Conservation (phyloP, 2,888 invertebrate genomes). For the Charanyca ferruginea region DNA sequence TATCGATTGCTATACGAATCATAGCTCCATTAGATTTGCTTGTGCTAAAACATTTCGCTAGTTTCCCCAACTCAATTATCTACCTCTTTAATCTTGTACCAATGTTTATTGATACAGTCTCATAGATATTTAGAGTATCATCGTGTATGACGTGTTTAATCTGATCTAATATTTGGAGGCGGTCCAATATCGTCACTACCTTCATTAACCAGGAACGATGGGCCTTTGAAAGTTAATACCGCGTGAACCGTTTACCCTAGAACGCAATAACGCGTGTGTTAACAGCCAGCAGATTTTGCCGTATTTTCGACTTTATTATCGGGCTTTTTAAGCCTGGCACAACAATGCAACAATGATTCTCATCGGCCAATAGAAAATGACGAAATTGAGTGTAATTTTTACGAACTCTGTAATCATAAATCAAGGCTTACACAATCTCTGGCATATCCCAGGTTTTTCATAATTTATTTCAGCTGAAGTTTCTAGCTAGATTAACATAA, state of each 20-base stretch:
- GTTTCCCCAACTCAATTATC: constrained; percentile 23
- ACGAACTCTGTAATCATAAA: too few relatives aligned
- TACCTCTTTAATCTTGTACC: constrained; percentile 34
- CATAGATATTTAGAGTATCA: constrained; percentile 47
- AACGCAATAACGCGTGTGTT: constrained; percentile 9
- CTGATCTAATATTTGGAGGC: constrained; percentile 64
- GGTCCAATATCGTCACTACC: constrained; percentile 66
- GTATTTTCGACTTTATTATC: constrained; percentile 26
- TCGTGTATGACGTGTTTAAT: constrained; percentile 61
- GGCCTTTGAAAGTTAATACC: constrained; percentile 64
- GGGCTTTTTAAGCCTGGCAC: background rate
- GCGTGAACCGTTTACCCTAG: constrained; percentile 55
- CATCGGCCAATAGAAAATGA: too few relatives aligned
- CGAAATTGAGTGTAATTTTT: too few relatives aligned
- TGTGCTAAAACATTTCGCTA: constrained; percentile 15
- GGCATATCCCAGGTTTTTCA: too few relatives aligned
- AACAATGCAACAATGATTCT: too few relatives aligned
- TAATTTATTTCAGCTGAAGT: too few relatives aligned
- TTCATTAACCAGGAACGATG: constrained; percentile 54
- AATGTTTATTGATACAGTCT: constrained; percentile 42
- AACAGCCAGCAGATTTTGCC: constrained; percentile 8
- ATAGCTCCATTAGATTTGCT: background rate
- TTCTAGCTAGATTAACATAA: background rate
- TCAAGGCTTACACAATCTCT: too few relatives aligned
- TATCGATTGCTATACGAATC: constrained; percentile 1